Conservation (phyloP, 2,888 invertebrate genomes). For the Poecilobothrus nobilitatus region DNA sequence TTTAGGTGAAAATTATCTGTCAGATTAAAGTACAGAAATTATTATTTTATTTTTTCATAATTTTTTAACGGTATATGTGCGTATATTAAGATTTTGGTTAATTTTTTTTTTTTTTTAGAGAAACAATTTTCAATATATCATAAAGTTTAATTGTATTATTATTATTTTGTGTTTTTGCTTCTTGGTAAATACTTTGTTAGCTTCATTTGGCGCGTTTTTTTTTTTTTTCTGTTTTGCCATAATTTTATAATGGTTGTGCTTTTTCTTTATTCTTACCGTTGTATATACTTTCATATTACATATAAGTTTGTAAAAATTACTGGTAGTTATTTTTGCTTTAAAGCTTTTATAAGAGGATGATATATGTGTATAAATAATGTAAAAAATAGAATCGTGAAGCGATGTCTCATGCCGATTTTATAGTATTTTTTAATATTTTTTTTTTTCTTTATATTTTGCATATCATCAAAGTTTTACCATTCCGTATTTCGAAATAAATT, state of each 20-base stretch:
- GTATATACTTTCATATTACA: not conserved
- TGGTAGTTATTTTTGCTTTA: no score
- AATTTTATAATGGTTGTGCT: not conserved
- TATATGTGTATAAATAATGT: no score
- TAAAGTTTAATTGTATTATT: not conserved
- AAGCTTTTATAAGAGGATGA: no score
- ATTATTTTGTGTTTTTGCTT: not conserved
- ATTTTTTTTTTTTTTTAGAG: not conserved
- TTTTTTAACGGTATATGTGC: not conserved
- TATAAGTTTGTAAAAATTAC: no score
- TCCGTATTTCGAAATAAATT: no score
- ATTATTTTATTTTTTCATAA: not conserved
- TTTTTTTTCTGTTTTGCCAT: not conserved
- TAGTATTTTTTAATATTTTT: no score
- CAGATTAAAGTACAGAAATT: not conserved
- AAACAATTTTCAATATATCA: not conserved
- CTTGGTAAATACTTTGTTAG: not conserved
- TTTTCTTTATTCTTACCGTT: not conserved
- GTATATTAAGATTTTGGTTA: not conserved
- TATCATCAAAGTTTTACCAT: no score
- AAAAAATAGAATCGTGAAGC: no score
- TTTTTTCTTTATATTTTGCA: no score
- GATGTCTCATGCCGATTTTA: no score
- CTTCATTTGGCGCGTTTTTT: not conserved
- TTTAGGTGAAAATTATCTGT: not conserved